Base-by-base conservation (phyloP, 2,888 invertebrate genomes). In the Cheilosia grossa region DNA sequence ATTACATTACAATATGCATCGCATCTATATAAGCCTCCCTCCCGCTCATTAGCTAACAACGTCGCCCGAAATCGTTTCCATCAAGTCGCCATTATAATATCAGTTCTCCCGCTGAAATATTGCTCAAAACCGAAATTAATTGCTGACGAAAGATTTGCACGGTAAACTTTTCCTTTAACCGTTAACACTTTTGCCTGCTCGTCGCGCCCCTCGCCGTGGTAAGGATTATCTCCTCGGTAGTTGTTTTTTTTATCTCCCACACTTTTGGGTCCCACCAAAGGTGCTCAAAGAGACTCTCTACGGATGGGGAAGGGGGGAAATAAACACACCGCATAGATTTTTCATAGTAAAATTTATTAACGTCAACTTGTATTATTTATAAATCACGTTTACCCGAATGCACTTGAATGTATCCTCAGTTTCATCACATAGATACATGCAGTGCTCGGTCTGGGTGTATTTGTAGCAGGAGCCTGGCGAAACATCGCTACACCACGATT, bases 351-450 rank as follows among this genome's bases (percentile, higher is more conserved):
- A 87, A 87, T 85, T 87, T 87, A 87, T 83, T 87, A 83, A 85
- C 78, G 85, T 85, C 87, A 87, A 81, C 72, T 74, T 80, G 72
- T 81, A 80, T 87, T 87, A 87, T 87, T 87, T 87, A 87, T 87
- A 85, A 87, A 87, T 87, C 87, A 87, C 87, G 87, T 87, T 87
- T 85, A 77, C 49, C 74, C 59, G 64, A 79, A 77, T 86, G 69
- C 82, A 82, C 79, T 82, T 79, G 85, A 81, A 80, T 70, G 69
- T 83, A 54, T 42, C 63, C 30, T 42, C 70, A 4, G 67, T 63
- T 59, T 56, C 21, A 53, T 37, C 27, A 44, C 37, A 59, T 49
- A 77, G 77, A 59, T 61, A 44, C 13, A 19, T 33, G 33, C 40
- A 40, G 49, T n/a, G 37, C 27, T 17, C 10, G 21, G 40, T 37